Conservation (phyloP, 1,140 invertebrate species). For the Diprion similis region DNA sequence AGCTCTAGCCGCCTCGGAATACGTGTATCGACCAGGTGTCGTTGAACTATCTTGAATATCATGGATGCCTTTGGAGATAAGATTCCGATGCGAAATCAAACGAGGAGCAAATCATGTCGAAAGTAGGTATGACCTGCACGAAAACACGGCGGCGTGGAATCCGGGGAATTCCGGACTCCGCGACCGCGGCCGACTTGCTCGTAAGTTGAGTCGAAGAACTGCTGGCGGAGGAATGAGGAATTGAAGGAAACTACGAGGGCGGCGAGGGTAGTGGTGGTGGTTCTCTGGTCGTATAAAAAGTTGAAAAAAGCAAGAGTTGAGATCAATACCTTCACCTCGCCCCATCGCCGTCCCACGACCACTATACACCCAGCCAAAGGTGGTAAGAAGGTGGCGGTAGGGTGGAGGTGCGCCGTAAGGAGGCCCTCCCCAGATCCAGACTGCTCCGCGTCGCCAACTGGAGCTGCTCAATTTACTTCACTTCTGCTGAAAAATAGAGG, state of each 20-base stretch:
- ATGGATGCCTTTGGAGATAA: no score
- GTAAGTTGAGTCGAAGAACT: slow-evolving; percentile 58
- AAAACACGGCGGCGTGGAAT: slow-evolving; percentile 20
- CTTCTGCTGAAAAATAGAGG: background rate
- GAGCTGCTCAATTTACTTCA: slow-evolving; percentile 4
- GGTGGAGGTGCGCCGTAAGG: slow-evolving; percentile 28
- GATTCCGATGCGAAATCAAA: background rate
- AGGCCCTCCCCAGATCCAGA: slow-evolving; percentile 38
- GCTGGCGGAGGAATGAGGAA: slow-evolving; percentile 44
- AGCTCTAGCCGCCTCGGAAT: no score
- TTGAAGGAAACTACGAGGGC: slow-evolving; percentile 7
- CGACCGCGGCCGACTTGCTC: slow-evolving; percentile 35
- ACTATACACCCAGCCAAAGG: background rate
- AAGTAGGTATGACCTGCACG: slow-evolving; percentile 26
- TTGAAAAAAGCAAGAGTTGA: slow-evolving; percentile 55
- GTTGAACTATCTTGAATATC: no score
- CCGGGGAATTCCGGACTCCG: slow-evolving; percentile 7
- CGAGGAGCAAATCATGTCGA: slow-evolving; percentile 13
- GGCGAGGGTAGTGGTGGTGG: slow-evolving; percentile 29
- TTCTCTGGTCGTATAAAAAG: slow-evolving; percentile 47
- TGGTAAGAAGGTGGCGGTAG: background rate
- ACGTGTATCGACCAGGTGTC: no score
- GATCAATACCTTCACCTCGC: slow-evolving; percentile 50
- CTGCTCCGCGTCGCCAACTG: slow-evolving; percentile 21
- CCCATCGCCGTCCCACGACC: slow-evolving; percentile 36